A percentile compares a stretch with the other conserved stretches of the same genome.
phyloP scores from a whole-genome alignment of 2,113 vertebrate genomes.

The Paralichthys olivaceus region DNA sequence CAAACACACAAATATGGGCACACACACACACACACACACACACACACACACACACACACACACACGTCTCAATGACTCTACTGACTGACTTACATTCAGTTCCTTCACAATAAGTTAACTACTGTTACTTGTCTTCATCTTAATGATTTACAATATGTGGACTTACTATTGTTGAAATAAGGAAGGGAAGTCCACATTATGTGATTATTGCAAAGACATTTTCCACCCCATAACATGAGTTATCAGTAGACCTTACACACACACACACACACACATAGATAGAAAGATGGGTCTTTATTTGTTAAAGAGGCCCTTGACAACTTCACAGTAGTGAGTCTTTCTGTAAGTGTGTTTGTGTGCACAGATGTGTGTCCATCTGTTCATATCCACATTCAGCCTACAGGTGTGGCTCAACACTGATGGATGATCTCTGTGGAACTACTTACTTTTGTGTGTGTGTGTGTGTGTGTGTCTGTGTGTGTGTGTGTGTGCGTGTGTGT shows the following conservation, averaged over 20 bases:
- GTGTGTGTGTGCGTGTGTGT: neutral
- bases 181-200: neutral
- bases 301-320: slow-evolving; percentile 66
- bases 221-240: neutral
- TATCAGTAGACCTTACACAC: neutral
- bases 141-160: neutral
- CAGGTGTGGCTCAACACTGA: neutral
- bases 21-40: neutral
- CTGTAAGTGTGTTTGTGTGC: slow-evolving; percentile 18
- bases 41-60: slow-evolving; percentile 1
- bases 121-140: neutral
- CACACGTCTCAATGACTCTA: neutral
- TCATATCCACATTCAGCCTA: neutral
- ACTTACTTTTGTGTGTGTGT: neutral
- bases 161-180: neutral
- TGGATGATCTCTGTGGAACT: slow-evolving; percentile 7
- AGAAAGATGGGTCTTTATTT: slow-evolving; percentile 63
- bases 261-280: neutral
- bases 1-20: slow-evolving; percentile 32
- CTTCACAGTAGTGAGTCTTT: slow-evolving; percentile 56
- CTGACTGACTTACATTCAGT: neutral
- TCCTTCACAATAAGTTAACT: neutral
- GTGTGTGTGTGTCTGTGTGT: no score
- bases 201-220: neutral
- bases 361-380: neutral